Evolutionary conservation across 2,113 vertebrate genomes (phyloP).

Genomic region (Pterophyllum scalare): DNA sequence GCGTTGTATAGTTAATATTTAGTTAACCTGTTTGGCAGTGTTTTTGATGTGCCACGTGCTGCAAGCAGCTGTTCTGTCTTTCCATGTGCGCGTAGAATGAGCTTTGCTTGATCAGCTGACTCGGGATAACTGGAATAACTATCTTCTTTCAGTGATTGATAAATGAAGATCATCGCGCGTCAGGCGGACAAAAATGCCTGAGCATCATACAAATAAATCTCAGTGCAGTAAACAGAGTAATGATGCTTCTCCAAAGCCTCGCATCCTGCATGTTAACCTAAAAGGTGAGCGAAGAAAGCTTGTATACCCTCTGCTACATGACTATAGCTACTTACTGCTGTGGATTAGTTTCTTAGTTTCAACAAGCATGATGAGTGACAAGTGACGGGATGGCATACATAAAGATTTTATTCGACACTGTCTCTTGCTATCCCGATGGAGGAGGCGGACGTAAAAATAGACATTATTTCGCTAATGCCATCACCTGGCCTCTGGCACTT

Average conservation of each 20-base stretch:
- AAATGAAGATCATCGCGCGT: background rate
- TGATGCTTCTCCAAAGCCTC: background rate
- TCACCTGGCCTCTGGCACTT: conserved; percentile 67
- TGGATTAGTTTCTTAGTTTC: background rate
- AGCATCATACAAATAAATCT: background rate
- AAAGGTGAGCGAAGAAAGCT: background rate
- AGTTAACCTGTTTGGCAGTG: background rate
- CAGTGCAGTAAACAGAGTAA: background rate
- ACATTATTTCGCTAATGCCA: conserved; percentile 65
- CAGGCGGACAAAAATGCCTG: background rate
- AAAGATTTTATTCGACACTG: conserved; percentile 22
- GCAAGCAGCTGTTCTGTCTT: background rate
- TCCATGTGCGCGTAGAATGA: background rate
- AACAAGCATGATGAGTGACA: conserved; percentile 39
- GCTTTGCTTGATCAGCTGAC: conserved; percentile 6
- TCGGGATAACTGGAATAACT: background rate
- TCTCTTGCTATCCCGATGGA: conserved; percentile 34
- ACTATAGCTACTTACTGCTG: background rate
- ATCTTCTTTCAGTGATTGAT: background rate
- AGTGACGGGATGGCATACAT: conserved; percentile 58
- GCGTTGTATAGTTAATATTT: background rate
- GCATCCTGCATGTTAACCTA: background rate
- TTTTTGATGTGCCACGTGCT: background rate
- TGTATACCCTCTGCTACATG: background rate
- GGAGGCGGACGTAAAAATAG: conserved; percentile 60